Evolutionary conservation across 1,140 invertebrate genomes (phyloP), one percentile per base, ranked within the genome.

Genomic region (Macrosteles quadrilineatus): DNA sequence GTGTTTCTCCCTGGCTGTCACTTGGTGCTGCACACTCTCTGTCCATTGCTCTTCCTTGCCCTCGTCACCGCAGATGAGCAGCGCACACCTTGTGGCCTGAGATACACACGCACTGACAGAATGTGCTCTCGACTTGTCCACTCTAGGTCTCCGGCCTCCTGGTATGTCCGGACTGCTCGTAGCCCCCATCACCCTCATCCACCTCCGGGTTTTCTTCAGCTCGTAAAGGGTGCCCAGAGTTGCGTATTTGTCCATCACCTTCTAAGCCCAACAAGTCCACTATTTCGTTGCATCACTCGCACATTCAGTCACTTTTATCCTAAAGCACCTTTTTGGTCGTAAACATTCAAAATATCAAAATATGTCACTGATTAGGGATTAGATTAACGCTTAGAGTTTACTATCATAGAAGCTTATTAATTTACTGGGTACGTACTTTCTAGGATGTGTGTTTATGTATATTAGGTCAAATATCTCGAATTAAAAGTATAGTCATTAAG

Each of bases 211-310:
- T 2, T 64, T 70, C 63, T 74, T 72, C 53, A 75, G 68, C 53
- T 74, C 75, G 70, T 75, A 75, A 1, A 76, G 50, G 3, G 74
- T 70, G 21, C 73, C 68, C n/a, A 75, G 64, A 23, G 75, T 73
- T 36, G 73, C 71, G 65, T 73, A 73, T 27, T 71, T 73, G 55
- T 71, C 70, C 55, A 69, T 68, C 27, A 36, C 67, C 23, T 29
- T n/a, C n/a, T n/a, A n/a, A n/a, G n/a, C n/a, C n/a, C n/a, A n/a
- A n/a, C n/a, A n/a, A n/a, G n/a, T 6, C 31, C 63, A 23, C 11
- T 1, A 14, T 21, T 29, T 14, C 6, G 23, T 2, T 23, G 55
- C 23, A 21, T 3, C 19, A 1, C 3, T 25, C 25, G 21, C 19
- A n/a, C n/a, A n/a, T n/a, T n/a, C n/a, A n/a, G n/a, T n/a, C n/a